Evolutionary conservation across 2,888 invertebrate species (phyloP), one percentile per base, ranked within the genome.

Genomic region (Hirtodrosophila histrioides): DNA sequence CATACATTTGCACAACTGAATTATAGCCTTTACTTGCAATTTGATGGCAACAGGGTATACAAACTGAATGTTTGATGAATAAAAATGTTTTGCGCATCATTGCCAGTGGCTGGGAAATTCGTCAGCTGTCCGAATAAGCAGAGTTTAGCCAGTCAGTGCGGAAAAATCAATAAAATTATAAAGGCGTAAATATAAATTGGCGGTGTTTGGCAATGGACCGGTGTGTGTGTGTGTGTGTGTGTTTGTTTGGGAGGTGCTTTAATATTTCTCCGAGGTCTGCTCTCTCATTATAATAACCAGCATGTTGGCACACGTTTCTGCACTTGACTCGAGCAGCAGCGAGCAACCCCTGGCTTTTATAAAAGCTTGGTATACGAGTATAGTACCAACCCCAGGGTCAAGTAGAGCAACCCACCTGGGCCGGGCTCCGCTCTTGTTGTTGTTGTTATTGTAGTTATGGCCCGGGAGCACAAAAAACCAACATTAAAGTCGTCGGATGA

Each of bases 151-250:
- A 68, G 77, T 67, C 73, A 69, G 57, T 45, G 64, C 64, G 72
- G 65, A 86, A 80, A 86, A 84, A 84, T 84, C 84, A 80, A 84
- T 84, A 84, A 88, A 84, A 78, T 88, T 88, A 85, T 78, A 71
- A 69, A 84, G 71, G 84, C 88, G 75, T 80, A 70, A 80, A 88
- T 71, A 73, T 65, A 73, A 87, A 87, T 78, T 82, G 72, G 66
- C 48, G 75, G 40, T 68, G 45, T 58, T 56, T 70, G 31, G 4
- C 43, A 17, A 50, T 53, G 37, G 11, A 58, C 39, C 6, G 3
- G n/a, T 31, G 3, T 50, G 45, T 62, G 43, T 12, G n/a, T 35
- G 41, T 37, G 11, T 60, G 17, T 48, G 29, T 24, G 17, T 31
- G 12, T n/a, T n/a, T 44, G 8, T 37, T 23, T 55, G 2, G 31